Evolutionary conservation across 1,140 invertebrate genomes (phyloP).

Genomic region (Drosophila kikkawai): DNA sequence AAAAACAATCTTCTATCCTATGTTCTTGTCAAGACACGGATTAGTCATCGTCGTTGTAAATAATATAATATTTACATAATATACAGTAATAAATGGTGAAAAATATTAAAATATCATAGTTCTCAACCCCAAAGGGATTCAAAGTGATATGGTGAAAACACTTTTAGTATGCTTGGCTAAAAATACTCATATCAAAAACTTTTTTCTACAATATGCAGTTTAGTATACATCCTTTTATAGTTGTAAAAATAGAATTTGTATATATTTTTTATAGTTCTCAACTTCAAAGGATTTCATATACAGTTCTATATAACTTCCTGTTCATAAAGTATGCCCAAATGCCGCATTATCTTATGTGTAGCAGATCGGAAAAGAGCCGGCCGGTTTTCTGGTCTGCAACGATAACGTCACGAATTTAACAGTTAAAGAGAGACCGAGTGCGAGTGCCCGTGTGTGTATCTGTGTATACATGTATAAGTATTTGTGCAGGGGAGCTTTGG

Average conservation of each 20-base stretch:
- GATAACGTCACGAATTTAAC: slow-evolving; percentile 71
- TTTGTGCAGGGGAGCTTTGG: slow-evolving; percentile 16
- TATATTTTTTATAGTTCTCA: too few relatives aligned
- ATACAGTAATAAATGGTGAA: not conserved
- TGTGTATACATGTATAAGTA: not conserved
- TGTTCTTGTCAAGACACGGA: not conserved
- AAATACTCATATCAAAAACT: too few relatives aligned
- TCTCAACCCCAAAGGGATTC: too few relatives aligned
- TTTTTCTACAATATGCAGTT: too few relatives aligned
- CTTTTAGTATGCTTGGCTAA: too few relatives aligned
- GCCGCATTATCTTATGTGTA: slow-evolving; percentile 8
- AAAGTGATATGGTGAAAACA: too few relatives aligned
- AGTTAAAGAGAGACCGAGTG: slow-evolving; percentile 63
- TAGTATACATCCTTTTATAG: too few relatives aligned
- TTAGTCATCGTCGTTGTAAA: not conserved
- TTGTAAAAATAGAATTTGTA: too few relatives aligned
- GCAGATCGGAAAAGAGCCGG: slow-evolving; percentile 55
- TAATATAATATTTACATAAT: not conserved
- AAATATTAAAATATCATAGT: not conserved
- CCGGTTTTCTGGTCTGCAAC: slow-evolving; percentile 62
- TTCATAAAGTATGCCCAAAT: not conserved
- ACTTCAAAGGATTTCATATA: not conserved
- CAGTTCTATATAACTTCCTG: not conserved
- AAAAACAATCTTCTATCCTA: not conserved
- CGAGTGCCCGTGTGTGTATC: slow-evolving; percentile 1